Percentiles rank a stretch among this genome's conserved stretches.
Evolutionary conservation across 1,140 invertebrate genomes (phyloP).

Genomic region (Rhopalosiphum maidis): DNA sequence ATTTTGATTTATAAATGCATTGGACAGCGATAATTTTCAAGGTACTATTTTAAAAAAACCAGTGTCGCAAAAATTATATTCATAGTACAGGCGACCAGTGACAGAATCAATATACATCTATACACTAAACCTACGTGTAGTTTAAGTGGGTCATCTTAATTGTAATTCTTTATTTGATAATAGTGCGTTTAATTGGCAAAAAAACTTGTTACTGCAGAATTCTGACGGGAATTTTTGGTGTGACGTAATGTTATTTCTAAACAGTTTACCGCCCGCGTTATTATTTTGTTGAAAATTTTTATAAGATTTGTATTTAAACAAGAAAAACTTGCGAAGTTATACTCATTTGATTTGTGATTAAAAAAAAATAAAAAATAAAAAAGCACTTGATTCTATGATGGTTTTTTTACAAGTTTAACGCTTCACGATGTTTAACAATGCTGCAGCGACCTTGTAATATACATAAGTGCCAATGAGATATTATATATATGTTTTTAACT

Average conservation of each 20-base stretch:
- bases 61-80: neutral
- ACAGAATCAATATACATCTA: neutral
- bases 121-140: neutral
- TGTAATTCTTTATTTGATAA: constrained; percentile 4
- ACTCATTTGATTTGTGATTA: neutral
- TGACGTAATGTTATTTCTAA: neutral
- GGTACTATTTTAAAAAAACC: constrained; percentile 9
- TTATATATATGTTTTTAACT: neutral
- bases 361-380: constrained; percentile 11
- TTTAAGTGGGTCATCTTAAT: constrained; percentile 33
- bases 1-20: neutral
- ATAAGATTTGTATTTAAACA: neutral
- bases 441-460: neutral
- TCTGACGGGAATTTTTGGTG: neutral
- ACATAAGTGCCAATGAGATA: neutral
- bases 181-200: neutral
- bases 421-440: neutral
- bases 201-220: neutral
- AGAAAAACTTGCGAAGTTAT: neutral
- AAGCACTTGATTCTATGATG: neutral
- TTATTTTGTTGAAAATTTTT: neutral
- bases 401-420: constrained; percentile 19
- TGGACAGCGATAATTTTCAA: neutral
- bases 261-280: neutral
- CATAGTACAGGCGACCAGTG: neutral